Conservation (phyloP, 2,797 vertebrate species). For the Cynopterus sphinx region DNA sequence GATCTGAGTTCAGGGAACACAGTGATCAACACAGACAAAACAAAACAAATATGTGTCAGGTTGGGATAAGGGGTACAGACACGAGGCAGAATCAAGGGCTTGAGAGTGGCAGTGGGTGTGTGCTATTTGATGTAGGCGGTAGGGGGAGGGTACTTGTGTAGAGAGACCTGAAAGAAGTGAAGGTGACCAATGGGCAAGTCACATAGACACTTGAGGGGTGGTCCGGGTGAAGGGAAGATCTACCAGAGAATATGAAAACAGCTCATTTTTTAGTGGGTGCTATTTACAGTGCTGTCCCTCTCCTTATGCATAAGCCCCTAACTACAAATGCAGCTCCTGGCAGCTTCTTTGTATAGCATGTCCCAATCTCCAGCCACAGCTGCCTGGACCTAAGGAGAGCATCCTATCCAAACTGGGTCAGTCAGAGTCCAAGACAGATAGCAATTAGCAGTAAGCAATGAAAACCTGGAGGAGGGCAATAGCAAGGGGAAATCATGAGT, state of each 20-base stretch:
- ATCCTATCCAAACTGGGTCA: not conserved
- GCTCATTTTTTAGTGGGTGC: not conserved
- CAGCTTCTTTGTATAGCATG: not conserved
- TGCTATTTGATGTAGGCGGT: not conserved
- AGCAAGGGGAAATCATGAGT: not conserved
- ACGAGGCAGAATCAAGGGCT: not conserved
- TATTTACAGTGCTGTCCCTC: not conserved
- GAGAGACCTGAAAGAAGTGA: not conserved
- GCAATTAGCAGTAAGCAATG: not conserved
- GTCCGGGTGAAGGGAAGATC: not conserved
- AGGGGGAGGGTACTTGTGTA: not conserved
- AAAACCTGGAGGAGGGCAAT: constrained; percentile 14
- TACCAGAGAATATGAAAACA: not conserved
- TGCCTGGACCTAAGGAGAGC: not conserved
- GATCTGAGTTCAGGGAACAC: not conserved
- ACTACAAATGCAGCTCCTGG: not conserved
- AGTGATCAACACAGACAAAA: not conserved
- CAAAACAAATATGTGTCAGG: not conserved
- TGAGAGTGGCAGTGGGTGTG: not conserved
- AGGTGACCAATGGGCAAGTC: not conserved
- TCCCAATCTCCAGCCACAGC: not conserved
- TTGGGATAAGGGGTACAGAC: not conserved
- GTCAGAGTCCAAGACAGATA: not conserved
- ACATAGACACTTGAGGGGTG: not conserved
- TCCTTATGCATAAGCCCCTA: not conserved